These are phyloP conservation scores for Heteractis magnifica DNA, from an alignment of 92 coral and sea anemone genomes.

Conservation along the genomic window DNA sequence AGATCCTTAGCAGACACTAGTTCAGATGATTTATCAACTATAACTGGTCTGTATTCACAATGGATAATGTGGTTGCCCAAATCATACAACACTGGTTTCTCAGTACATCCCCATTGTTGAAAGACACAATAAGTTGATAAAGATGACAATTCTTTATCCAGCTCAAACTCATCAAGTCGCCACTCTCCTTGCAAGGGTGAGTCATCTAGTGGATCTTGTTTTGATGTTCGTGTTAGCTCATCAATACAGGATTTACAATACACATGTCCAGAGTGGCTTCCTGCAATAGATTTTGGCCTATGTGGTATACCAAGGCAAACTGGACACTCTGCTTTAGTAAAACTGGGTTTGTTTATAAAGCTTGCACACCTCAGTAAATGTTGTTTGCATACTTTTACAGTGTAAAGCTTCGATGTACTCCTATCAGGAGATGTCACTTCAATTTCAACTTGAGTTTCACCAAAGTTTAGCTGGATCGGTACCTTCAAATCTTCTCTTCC, in stretches of 20 bases:
- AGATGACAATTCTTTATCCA: slow-evolving; percentile 63
- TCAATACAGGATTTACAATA: slow-evolving; percentile 88
- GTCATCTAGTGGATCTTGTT: slow-evolving; percentile 84
- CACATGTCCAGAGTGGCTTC: slow-evolving; percentile 71
- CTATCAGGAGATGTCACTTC: slow-evolving; percentile 92
- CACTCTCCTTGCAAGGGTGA: slow-evolving; percentile 67
- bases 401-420: slow-evolving; percentile 55
- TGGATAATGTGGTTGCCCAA: slow-evolving; percentile 73
- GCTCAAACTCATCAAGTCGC: slow-evolving; percentile 68
- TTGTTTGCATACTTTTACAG: slow-evolving; percentile 50
- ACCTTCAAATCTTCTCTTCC: slow-evolving; percentile 59
- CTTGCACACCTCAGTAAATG: slow-evolving; percentile 59
- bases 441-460: slow-evolving; percentile 74
- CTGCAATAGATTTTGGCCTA: slow-evolving; percentile 80
- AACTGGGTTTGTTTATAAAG: slow-evolving; percentile 48
- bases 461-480: slow-evolving; percentile 62
- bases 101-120: slow-evolving; percentile 80
- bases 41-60: slow-evolving; percentile 72
- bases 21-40: slow-evolving; percentile 81
- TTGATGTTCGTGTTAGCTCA: slow-evolving; percentile 90
- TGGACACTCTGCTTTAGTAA: slow-evolving; percentile 68
- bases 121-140: slow-evolving; percentile 63
- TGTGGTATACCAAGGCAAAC: slow-evolving; percentile 76
- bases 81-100: slow-evolving; percentile 57
- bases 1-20: slow-evolving; percentile 63